Conservation (phyloP, 92 coral and sea anemone species). For the Actinernus sp. region DNA sequence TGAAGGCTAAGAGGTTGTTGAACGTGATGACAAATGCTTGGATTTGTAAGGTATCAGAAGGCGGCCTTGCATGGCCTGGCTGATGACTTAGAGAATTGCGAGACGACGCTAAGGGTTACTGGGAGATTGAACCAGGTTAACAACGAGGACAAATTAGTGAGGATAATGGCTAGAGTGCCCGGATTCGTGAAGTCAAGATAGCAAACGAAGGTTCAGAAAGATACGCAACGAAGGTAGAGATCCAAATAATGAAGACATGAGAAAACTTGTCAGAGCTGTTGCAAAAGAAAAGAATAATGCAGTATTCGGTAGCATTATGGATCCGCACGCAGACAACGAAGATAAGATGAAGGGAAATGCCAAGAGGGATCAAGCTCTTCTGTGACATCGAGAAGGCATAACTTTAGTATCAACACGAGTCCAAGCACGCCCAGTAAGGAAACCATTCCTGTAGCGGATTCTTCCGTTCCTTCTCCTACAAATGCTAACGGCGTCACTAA, state of each 20-base stretch:
- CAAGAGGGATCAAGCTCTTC: too few species aligned
- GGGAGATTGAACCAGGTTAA: conserved; percentile 36
- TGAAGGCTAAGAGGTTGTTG: conserved; percentile 41
- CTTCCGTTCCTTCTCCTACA: too few species aligned
- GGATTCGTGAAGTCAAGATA: conserved; percentile 41
- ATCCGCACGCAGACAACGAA: too few species aligned
- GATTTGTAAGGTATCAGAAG: conserved; percentile 24
- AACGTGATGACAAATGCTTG: conserved; percentile 59
- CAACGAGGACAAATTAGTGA: conserved; percentile 32
- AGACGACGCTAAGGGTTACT: conserved; percentile 23
- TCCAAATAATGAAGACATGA: conserved; percentile 27
- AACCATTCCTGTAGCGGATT: too few species aligned
- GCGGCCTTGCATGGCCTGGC: conserved; percentile 37
- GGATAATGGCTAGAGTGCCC: conserved; percentile 37
- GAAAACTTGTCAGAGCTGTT: conserved; percentile 1
- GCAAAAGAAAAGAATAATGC: conserved; percentile 58
- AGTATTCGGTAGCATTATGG: conserved; percentile 9
- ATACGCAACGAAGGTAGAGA: conserved; percentile 49
- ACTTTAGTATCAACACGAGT: too few species aligned
- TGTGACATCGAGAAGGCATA: too few species aligned
- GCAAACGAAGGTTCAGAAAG: conserved; percentile 41
- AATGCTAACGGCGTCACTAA: too few species aligned
- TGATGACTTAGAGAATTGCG: conserved; percentile 60
- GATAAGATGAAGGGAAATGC: too few species aligned
- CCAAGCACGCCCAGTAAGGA: too few species aligned